Percentiles rank a stretch among this genome's conserved stretches.
These are phyloP conservation scores for Apoderus coryli DNA, from an alignment of 2,888 invertebrate genomes.

Conservation along the genomic window DNA sequence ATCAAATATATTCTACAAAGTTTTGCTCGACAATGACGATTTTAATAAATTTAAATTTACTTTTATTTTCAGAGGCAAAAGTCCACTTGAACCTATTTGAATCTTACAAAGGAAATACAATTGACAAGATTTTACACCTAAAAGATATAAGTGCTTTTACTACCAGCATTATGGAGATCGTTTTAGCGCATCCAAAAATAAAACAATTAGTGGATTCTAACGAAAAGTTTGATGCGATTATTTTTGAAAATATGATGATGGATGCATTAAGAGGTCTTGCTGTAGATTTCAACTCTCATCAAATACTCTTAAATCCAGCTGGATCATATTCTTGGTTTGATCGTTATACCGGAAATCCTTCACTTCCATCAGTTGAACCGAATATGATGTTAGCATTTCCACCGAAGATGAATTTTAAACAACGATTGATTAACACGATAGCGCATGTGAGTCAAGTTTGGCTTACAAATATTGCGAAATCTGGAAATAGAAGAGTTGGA, in stretches of 20 bases:
- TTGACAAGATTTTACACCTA: no score
- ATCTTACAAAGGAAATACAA: no score
- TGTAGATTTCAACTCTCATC: not conserved
- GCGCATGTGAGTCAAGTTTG: not conserved
- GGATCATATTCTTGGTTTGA: slow-evolving; percentile 1
- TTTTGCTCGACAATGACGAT: no score
- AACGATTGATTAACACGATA: not conserved
- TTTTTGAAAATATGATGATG: not conserved
- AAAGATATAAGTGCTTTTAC: no score
- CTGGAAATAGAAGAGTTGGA: slow-evolving; percentile 4
- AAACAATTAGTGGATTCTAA: slow-evolving; percentile 1
- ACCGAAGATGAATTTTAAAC: slow-evolving; percentile 1
- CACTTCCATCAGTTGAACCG: not conserved
- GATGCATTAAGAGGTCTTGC: slow-evolving; percentile 2
- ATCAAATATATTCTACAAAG: no score
- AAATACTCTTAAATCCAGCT: not conserved
- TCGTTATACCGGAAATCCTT: not conserved
- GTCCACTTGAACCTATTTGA: no score
- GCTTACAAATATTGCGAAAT: not conserved
- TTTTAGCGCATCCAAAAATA: slow-evolving; percentile 1
- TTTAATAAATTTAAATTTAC: no score
- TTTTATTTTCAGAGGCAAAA: no score
- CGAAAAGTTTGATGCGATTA: slow-evolving; percentile 4
- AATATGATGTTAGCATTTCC: not conserved
- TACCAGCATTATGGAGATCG: slow-evolving; percentile 1